phyloP scores from a whole-genome alignment of 2,113 vertebrate genomes.

The Tyrannus savana region DNA sequence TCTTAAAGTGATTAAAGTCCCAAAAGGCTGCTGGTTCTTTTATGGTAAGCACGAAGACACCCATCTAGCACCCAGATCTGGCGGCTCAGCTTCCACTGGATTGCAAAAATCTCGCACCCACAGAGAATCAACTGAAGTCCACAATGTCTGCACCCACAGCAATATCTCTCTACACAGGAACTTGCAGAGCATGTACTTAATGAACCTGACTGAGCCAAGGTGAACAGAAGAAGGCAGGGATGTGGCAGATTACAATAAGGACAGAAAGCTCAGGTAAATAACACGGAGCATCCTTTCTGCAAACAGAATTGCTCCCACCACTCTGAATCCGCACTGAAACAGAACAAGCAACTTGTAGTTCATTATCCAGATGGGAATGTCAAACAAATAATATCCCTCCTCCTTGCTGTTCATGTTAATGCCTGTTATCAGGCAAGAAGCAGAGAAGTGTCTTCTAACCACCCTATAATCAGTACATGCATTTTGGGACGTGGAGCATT shows the following conservation, averaged over 20 bases:
- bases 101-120: background rate
- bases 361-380: constrained; percentile 10
- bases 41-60: background rate
- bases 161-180: background rate
- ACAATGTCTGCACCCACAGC: background rate
- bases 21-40: background rate
- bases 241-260: background rate
- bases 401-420: background rate
- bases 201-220: background rate
- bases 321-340: background rate
- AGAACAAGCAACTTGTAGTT: background rate
- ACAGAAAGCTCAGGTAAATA: background rate
- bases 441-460: background rate
- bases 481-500: background rate
- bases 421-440: background rate
- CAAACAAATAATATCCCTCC: background rate
- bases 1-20: too few species aligned
- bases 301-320: background rate
- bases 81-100: background rate
- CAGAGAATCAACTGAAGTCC: background rate
- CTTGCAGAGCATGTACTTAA: background rate
- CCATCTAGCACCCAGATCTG: background rate
- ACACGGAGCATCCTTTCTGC: background rate
- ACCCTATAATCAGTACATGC: background rate
- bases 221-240: background rate